phyloP scores from a whole-genome alignment of 2,797 vertebrate genomes.

The Sebastes taczanowskii region DNA sequence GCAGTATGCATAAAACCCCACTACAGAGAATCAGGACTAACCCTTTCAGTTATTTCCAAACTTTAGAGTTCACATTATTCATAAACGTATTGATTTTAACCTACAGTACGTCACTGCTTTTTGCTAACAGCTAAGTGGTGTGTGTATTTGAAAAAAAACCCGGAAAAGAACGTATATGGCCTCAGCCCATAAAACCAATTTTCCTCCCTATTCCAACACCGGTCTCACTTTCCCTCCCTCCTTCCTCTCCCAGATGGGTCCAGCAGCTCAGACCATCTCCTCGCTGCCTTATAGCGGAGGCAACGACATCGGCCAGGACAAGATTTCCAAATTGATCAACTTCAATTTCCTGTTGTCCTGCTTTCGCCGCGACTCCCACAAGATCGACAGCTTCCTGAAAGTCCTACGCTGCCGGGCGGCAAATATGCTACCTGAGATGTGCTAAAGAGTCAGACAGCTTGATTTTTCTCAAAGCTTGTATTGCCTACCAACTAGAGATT shows the following conservation, averaged over 20 bases:
- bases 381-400: slow-evolving; percentile 87
- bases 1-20: too few species aligned
- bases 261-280: slow-evolving; percentile 67
- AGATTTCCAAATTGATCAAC: slow-evolving; percentile 73
- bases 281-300: slow-evolving; percentile 68
- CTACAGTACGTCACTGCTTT: too few species aligned
- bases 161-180: fast-evolving
- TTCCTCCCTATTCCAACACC: neutral
- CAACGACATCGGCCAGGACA: slow-evolving; percentile 74
- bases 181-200: too few species aligned
- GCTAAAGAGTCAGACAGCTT: slow-evolving; percentile 48
- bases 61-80: too few species aligned
- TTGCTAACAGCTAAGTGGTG: too few species aligned
- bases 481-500: neutral
- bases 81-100: too few species aligned
- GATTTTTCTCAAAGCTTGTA: slow-evolving; percentile 6
- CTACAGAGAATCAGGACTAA: too few species aligned
- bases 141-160: too few species aligned
- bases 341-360: slow-evolving; percentile 85
- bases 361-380: slow-evolving; percentile 85
- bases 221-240: neutral
- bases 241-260: slow-evolving; percentile 69
- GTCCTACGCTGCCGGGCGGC: slow-evolving; percentile 81
- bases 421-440: slow-evolving; percentile 73
- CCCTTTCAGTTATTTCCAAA: too few species aligned